phyloP scores from a whole-genome alignment of 1,140 invertebrate genomes.

The Pygmarrhopalites habei region DNA sequence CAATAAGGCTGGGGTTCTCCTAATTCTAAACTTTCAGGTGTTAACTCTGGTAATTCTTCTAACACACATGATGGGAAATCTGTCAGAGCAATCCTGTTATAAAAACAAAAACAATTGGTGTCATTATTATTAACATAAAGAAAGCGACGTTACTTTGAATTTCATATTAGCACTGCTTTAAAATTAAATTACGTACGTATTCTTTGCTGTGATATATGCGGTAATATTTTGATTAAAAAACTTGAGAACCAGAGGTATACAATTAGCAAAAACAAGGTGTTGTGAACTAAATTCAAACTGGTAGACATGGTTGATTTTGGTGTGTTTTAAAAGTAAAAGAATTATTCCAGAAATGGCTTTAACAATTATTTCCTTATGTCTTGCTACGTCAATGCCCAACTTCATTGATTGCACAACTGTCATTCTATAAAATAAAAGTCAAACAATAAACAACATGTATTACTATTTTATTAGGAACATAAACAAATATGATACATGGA shows the following conservation, averaged over 20 bases:
- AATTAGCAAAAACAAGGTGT: slow-evolving; percentile 98
- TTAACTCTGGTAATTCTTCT: slow-evolving; percentile 90
- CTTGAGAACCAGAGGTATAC: slow-evolving; percentile 95
- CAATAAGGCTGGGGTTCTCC: slow-evolving; percentile 80
- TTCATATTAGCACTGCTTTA: too few species aligned
- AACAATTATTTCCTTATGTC: slow-evolving; percentile 98
- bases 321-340: slow-evolving; percentile 89
- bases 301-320: slow-evolving; percentile 98
- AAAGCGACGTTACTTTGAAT: too few species aligned
- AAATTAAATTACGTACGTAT: slow-evolving; percentile 56
- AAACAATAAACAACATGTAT: neutral
- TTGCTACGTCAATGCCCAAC: slow-evolving; percentile 91
- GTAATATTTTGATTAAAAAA: slow-evolving; percentile 99
- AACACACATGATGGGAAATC: slow-evolving; percentile 95
- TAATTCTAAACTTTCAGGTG: slow-evolving; percentile 84
- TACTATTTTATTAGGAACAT: neutral
- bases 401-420: slow-evolving; percentile 96
- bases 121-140: neutral
- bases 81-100: slow-evolving; percentile 72
- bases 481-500: too few species aligned
- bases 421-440: slow-evolving; percentile 53
- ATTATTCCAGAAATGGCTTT: slow-evolving; percentile 95
- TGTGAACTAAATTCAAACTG: slow-evolving; percentile 99
- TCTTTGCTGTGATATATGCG: slow-evolving; percentile 89
- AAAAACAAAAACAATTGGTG: slow-evolving; percentile 15